Base-by-base conservation (phyloP, 2,797 vertebrate genomes). In the Lacerta viridis region DNA sequence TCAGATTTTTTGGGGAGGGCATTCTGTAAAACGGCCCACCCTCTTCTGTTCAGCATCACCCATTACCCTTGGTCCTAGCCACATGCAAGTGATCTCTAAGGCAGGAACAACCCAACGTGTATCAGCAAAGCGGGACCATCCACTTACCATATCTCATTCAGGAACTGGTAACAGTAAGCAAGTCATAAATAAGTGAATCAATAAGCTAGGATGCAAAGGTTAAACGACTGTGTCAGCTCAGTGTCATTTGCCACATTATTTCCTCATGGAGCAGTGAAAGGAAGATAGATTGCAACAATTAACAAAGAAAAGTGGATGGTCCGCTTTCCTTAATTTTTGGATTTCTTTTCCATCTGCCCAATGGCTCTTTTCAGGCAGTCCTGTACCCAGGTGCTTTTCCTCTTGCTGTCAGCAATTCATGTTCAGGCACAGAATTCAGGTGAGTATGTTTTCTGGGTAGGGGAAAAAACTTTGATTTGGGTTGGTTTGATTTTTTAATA, bases 191-290 rank as follows among this genome's bases (percentile, higher is more conserved):
- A 90, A 93, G 88, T 94, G 83, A 95, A 89, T 95, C 93, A 94
- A 66, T 93, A 87, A 87, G 59, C 85, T 85, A 91, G 80, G 93
- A 92, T 94, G 90, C 95, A 96, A 96, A 96, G 95, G 95, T 96
- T 93, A 91, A 88, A n/a, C 6, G 13, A 7, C 76, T 0, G 61
- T 0, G 71, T 20, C 68, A 81, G 46, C 11, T 50, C 50, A 36
- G 64, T 5, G 17, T 66, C 8, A 3, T 0, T 80, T 25, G 46
- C 41, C 25, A 4, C 5, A 59, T 1, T 50, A 50, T 82, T 86
- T 84, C 9, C 25, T 69, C 2, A 0, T 72, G 75, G 90, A 85
- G 46, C 13, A 3, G 61, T 7, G 59, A 89, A 4, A 0, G 0
- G 36, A 43, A 80, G 23, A 85, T 0, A 39, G 39, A 0, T 76